These are phyloP conservation scores for Nestor notabilis DNA, from an alignment of 2,113 vertebrate genomes.

Conservation along the genomic window DNA sequence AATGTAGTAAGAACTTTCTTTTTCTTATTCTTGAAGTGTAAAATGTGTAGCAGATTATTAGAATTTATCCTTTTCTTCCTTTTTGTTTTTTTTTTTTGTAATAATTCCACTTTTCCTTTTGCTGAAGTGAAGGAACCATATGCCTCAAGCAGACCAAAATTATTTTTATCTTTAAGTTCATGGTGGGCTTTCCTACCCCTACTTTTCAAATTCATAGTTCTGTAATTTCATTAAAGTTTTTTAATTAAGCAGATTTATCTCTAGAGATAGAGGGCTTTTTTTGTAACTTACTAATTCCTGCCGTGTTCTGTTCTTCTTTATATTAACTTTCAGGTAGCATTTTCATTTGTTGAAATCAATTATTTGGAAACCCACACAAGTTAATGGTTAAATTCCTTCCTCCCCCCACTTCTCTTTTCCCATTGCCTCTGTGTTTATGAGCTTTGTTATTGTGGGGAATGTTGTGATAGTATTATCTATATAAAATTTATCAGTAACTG, in stretches of 20 bases:
- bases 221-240: neutral
- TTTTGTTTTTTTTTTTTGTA: neutral
- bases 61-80: neutral
- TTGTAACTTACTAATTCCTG: rapidly evolving
- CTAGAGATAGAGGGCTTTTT: neutral
- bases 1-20: neutral
- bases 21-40: neutral
- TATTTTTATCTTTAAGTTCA: neutral
- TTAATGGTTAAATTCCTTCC: neutral
- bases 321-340: neutral
- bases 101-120: neutral
- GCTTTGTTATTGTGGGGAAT: neutral
- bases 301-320: neutral
- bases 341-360: neutral
- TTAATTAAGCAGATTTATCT: neutral
- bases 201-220: neutral
- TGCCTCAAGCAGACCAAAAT: neutral
- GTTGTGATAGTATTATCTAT: neutral
- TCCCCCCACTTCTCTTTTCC: rapidly evolving
- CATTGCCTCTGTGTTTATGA: neutral
- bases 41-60: neutral
- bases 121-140: neutral
- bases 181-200: neutral
- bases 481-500: neutral
- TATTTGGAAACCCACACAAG: neutral